Conservation (phyloP, 2,113 vertebrate species). For the Egretta garzetta region DNA sequence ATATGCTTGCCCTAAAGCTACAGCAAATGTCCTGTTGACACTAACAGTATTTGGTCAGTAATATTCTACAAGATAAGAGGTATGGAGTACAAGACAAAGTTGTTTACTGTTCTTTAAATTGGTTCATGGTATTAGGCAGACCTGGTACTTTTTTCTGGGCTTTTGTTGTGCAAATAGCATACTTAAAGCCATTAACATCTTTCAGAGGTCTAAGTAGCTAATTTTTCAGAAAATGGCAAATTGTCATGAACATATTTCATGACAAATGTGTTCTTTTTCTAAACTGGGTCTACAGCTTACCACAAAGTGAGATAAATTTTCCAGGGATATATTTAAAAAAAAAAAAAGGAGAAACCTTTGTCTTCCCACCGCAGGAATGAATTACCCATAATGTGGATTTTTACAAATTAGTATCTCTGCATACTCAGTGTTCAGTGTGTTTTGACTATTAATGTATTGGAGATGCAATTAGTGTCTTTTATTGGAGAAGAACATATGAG, state of each 20-base stretch:
- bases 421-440: background rate
- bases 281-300: background rate
- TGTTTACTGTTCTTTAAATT: background rate
- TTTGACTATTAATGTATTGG: background rate
- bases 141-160: background rate
- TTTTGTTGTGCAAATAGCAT: background rate
- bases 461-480: background rate
- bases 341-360: rapidly evolving
- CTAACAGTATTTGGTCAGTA: background rate
- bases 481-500: background rate
- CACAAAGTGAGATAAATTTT: background rate
- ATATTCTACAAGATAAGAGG: background rate
- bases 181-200: background rate
- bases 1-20: background rate
- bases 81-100: background rate
- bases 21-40: background rate
- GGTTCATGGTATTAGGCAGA: background rate
- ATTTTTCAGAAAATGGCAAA: background rate
- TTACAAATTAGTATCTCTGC: background rate
- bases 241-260: background rate
- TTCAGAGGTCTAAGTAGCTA: background rate
- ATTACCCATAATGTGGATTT: background rate
- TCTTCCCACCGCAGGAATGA: background rate
- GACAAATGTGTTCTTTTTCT: background rate
- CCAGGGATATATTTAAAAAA: background rate